A percentile compares a stretch with the other conserved stretches of the same genome.
phyloP scores from a whole-genome alignment of 2,113 vertebrate species.

The Lathamus discolor region DNA sequence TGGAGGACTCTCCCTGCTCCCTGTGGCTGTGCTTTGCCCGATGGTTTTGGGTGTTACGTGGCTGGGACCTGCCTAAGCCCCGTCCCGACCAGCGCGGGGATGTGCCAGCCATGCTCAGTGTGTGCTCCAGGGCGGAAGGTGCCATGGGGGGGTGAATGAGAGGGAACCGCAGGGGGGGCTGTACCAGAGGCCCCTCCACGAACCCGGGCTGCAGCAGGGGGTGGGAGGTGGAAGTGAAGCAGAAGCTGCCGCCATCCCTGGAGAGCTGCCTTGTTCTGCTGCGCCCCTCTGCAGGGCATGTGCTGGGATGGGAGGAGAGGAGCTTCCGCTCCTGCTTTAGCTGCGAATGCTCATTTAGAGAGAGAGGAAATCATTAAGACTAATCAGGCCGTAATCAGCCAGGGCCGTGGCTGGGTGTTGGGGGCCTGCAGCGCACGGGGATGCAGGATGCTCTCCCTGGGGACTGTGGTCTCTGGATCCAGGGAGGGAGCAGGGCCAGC shows the following conservation, averaged over 20 bases:
- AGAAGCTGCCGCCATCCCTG: background rate
- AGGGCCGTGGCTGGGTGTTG: background rate
- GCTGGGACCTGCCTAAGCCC: background rate
- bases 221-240: background rate
- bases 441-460: background rate
- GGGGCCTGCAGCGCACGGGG: rapidly evolving
- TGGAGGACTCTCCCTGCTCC: rapidly evolving
- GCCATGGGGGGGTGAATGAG: rapidly evolving
- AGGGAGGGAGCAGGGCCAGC: background rate
- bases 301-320: background rate
- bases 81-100: background rate
- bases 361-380: slow-evolving; percentile 56
- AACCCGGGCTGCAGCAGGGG: background rate
- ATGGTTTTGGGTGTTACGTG: background rate
- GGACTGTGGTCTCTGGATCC: background rate
- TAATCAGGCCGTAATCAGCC: slow-evolving; percentile 34
- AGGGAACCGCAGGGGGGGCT: background rate
- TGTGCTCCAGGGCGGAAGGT: rapidly evolving
- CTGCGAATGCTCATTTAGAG: slow-evolving; percentile 26
- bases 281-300: background rate
- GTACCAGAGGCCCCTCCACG: rapidly evolving
- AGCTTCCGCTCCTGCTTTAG: slow-evolving; percentile 21
- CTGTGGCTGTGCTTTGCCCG: rapidly evolving
- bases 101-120: background rate
- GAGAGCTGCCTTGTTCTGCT: background rate